Evolutionary conservation across 2,888 invertebrate species (phyloP).

Genomic region (Dorcus hopei): DNA sequence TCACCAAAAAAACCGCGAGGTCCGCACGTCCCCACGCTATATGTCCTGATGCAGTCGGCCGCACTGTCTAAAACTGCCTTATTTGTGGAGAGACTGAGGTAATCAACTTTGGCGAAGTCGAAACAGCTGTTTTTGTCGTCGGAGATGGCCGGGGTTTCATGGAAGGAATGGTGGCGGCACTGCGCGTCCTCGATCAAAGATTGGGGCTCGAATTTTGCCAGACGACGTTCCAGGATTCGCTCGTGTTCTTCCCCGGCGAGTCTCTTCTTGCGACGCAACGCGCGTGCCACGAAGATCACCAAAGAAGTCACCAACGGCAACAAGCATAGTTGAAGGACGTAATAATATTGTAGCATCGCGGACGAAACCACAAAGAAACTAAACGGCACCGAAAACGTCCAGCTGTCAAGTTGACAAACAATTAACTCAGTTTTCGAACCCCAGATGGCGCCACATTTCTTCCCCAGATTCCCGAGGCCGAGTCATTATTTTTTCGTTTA

Average conservation of each 20-base stretch:
- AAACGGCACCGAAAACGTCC: too few species aligned
- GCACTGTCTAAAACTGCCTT: conserved; percentile 74
- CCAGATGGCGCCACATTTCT: too few species aligned
- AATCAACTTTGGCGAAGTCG: conserved; percentile 79
- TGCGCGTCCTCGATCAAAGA: neutral
- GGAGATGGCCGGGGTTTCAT: neutral
- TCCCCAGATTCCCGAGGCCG: too few species aligned
- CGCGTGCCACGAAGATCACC: too few species aligned
- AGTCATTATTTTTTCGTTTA: too few species aligned
- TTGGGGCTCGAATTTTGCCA: neutral
- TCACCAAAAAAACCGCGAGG: conserved; percentile 94
- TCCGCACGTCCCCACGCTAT: conserved; percentile 96
- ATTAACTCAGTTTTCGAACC: too few species aligned
- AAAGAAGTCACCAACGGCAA: too few species aligned
- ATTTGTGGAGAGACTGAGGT: conserved; percentile 72
- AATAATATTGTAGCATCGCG: too few species aligned
- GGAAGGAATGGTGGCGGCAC: neutral
- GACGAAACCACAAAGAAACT: too few species aligned
- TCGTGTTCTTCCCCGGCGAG: neutral
- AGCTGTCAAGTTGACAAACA: too few species aligned
- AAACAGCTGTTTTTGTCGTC: conserved; percentile 48
- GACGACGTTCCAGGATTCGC: neutral
- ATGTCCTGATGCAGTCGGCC: conserved; percentile 73
- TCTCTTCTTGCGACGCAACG: too few species aligned
- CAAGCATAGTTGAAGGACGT: too few species aligned